Base-by-base conservation (phyloP, 2,888 invertebrate species). In the Spatulosminthurus flaviceps region DNA sequence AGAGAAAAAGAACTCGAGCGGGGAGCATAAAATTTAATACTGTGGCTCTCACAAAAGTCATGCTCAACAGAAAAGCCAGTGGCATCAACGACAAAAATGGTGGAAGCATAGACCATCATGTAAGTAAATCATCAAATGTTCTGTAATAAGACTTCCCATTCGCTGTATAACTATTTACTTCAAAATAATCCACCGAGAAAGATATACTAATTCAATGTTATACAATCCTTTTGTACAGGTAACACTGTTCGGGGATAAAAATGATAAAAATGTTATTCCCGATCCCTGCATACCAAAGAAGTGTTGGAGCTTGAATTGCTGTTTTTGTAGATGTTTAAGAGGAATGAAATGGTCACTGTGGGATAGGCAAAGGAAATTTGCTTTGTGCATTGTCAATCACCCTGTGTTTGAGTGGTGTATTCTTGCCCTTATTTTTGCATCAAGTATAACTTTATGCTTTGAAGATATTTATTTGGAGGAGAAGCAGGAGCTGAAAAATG, bases 371-470 rank as follows among this genome's bases (percentile, higher is more conserved):
- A 29, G 78, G 24, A 34, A 13, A 0, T 13, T 73, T 21, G 61
- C 73, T 21, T 24, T 29, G n/a, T 9, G 29, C 16, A 34, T 78
- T 28, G 78, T 78, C 5, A 26, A 61, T 73, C 95, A 96, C 83
- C 94, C 95, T 82, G 92, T 93, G 85, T 97, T 97, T 89, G 97
- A 97, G 89, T 96, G 95, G 93, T 95, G 95, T 89, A 93, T 97
- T 86, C 90, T 97, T 86, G 92, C 95, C 86, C 90, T 97, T 84
- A 97, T 97, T 87, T 95, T 96, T 87, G 94, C 95, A 82, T 97
- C 97, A 84, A 96, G 96, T 88, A 93, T 97, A 86, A 95, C 96
- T 24, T 90, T 97, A 86, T 96, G 96, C 88, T 97, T 97, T 88
- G 97, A 97, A 90, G 97, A 97, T 88, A 95, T 96, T 86, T 94